These are phyloP conservation scores for Chrysogorgia sp. DNA, from an alignment of 92 coral and sea anemone species.

Conservation along the genomic window DNA sequence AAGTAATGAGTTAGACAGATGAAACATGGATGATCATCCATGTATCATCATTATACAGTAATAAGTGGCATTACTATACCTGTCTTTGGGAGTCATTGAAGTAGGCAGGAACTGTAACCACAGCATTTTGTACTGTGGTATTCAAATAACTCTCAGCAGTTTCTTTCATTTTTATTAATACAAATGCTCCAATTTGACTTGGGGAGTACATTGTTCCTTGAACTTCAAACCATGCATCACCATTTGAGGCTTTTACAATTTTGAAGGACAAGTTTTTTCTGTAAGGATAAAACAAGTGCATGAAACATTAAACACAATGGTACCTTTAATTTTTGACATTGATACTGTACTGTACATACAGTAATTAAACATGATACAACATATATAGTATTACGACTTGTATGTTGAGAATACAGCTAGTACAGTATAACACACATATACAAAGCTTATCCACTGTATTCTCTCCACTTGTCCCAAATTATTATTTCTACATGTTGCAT, in stretches of 20 bases:
- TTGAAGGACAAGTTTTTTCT: slow-evolving; percentile 75
- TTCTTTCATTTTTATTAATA: slow-evolving; percentile 89
- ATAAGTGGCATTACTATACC: slow-evolving; percentile 43
- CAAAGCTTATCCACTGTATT: too few species aligned
- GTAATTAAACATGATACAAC: neutral
- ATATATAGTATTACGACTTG: too few species aligned
- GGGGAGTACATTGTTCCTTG: slow-evolving; percentile 92
- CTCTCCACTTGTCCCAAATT: too few species aligned
- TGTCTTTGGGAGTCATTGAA: slow-evolving; percentile 96
- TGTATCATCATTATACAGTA: too few species aligned
- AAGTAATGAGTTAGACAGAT: too few species aligned
- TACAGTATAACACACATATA: too few species aligned
- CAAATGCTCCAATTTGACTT: slow-evolving; percentile 96
- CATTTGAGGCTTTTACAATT: slow-evolving; percentile 86
- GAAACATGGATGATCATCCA: neutral
- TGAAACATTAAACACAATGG: neutral
- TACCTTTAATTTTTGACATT: neutral
- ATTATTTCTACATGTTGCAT: too few species aligned
- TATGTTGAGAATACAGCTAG: too few species aligned
- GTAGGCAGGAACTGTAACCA: slow-evolving; percentile 91
- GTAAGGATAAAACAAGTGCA: slow-evolving; percentile 17
- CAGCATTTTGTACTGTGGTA: slow-evolving; percentile 86
- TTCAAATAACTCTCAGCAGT: slow-evolving; percentile 87
- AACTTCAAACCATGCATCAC: slow-evolving; percentile 97
- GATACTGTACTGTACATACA: neutral